phyloP scores from a whole-genome alignment of 1,140 invertebrate genomes.

The Coboldia fuscipes region DNA sequence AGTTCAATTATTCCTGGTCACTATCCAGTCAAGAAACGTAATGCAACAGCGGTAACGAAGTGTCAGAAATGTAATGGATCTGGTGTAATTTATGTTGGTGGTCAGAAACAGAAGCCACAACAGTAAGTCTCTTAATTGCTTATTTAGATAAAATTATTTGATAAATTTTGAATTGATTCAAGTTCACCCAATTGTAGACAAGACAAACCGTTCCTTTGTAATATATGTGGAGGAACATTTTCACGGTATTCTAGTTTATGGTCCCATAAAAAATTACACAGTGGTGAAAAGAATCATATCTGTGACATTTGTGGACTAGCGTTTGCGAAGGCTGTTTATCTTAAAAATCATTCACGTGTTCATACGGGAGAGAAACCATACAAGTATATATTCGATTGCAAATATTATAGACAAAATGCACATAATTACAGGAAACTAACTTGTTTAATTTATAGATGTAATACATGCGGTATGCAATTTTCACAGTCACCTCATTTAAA shows the following conservation, averaged over 20 bases:
- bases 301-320: constrained; percentile 83
- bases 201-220: constrained; percentile 69
- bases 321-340: constrained; percentile 75
- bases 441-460: constrained; percentile 29
- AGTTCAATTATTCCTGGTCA: constrained; percentile 26
- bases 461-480: constrained; percentile 72
- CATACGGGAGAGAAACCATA: constrained; percentile 70
- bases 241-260: constrained; percentile 65
- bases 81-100: constrained; percentile 61
- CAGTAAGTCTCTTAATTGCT: too few species aligned
- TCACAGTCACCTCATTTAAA: constrained; percentile 77
- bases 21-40: constrained; percentile 63
- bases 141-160: too few species aligned
- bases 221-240: constrained; percentile 64
- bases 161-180: too few species aligned
- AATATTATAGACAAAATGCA: too few species aligned
- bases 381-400: constrained; percentile 28
- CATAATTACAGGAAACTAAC: constrained; percentile 1
- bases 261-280: constrained; percentile 67
- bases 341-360: constrained; percentile 79
- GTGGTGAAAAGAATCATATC: constrained; percentile 75
- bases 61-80: constrained; percentile 74
- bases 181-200: constrained; percentile 25
- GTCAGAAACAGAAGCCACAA: constrained; percentile 5
- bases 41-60: constrained; percentile 59